Conservation (phyloP, 2,113 vertebrate species). For the Brachypodius melanocephalos region DNA sequence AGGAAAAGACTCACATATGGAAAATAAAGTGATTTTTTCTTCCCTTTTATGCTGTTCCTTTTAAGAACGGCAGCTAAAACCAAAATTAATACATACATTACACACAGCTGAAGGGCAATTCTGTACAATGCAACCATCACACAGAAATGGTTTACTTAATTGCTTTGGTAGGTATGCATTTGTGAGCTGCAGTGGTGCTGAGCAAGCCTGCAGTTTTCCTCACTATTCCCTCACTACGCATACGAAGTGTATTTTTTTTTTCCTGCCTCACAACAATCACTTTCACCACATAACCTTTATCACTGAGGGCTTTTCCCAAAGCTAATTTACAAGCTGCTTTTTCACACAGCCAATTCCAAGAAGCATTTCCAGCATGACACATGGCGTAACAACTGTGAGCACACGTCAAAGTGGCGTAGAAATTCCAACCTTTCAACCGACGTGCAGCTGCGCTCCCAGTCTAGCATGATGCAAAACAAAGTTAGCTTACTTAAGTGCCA, state of each 20-base stretch:
- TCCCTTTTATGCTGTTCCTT: background rate
- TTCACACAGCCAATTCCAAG: background rate
- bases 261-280: background rate
- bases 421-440: background rate
- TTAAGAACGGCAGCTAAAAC: background rate
- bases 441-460: background rate
- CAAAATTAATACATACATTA: background rate
- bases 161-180: background rate
- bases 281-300: background rate
- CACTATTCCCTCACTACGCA: background rate
- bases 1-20: background rate
- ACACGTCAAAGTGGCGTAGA: accelerated
- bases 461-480: background rate
- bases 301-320: background rate
- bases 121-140: background rate
- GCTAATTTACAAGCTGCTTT: background rate
- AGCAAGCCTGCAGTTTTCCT: background rate
- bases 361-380: background rate
- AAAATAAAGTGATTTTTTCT: background rate
- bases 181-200: background rate
- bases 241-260: background rate
- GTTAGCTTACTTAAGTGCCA: background rate
- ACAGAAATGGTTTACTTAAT: background rate
- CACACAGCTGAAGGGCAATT: background rate
- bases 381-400: background rate